Base-by-base conservation (phyloP, 1,140 invertebrate genomes). In the Aplysia californica region DNA sequence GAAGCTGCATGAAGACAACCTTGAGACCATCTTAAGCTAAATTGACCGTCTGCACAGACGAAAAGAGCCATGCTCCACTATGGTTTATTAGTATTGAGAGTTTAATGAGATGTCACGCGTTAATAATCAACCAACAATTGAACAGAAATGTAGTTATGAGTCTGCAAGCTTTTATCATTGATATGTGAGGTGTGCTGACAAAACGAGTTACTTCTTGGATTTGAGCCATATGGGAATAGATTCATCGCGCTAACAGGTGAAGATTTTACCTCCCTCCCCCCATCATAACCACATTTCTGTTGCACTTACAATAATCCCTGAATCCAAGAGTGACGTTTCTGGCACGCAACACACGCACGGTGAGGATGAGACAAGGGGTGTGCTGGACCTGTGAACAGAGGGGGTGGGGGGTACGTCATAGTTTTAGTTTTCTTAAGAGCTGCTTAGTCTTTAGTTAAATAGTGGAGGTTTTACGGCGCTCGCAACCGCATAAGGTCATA, bases 321-420 rank as follows among this genome's bases (percentile, higher is more conserved):
- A 74, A 86, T 41, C 86, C 86, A 31, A 84, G 80, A 3, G 86
- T 84, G 29, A 87, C 84, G 67, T 87, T 86, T 31, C 80, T 39
- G 29, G 83, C 86, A 23, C 77, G 35, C 0, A 87, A 23, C 3
- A 87, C 84, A 26, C 80, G 82, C 6, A 86, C 84, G 23, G 80
- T 80, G 0, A 86, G 44, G 10, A 87, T 85, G 41, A 86, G 56
- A 79, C 86, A 87, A 56, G 85, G 81, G 41, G 75, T 44, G 67
- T 87, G 84, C 56, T 86, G 83, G 18, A 86, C 86, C 85, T 87
- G 59, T 18, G 74, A 59, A 67, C 23, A 20, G 2, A 59, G 18
- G 15, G 35, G 15, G 20, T 20, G 39, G 0, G 26, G 29, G 1
- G 36, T 10, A 0, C 20, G 21, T 26, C 6, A 44, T 4, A 6